Base-by-base conservation (phyloP, 1,140 invertebrate genomes). In the Akabosia matsudoensis region DNA sequence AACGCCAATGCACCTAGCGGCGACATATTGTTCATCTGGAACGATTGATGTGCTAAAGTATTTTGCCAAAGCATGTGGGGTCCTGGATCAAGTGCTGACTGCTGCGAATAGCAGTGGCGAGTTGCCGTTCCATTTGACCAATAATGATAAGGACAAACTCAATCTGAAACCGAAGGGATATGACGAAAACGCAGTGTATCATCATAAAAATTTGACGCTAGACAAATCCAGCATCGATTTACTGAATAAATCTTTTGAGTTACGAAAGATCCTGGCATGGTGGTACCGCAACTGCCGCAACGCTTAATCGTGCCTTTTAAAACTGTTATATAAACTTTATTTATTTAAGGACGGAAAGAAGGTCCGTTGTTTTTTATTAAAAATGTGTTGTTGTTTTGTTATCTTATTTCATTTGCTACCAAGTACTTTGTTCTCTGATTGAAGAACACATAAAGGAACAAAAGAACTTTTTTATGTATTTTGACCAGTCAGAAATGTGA, bases 241-340 rank as follows among this genome's bases (percentile, higher is more conserved):
- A 13, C 30, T 67, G 24, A 30, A 67, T 14, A 67, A 67, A 14
- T 67, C 24, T 2, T 67, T 67, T 67, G 61, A 7, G 2, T 31
- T 67, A 7, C 2, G 61, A 4, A 67, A 67, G 30, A 13, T 67
- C 3, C 4, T 67, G 7, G 61, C 61, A 30, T 67, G 61, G 61
- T 67, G 61, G 61, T 2, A n/a, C n/a, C 3, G 31, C 13, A 67
- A 67, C 28, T 61, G 54, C 54, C 14, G 13, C n/a, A 61, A 61
- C 24, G 24, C 54, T 61, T 61, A 61, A 61, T 61, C 54, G 54
- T 61, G 54, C 54, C 54, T 61, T 61, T n/a, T 61, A 22, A 61
- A 61, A 67, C 3, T 30, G 4, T 67, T 30, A 10, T 30, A n/a
- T n/a, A n/a, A n/a, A n/a, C n/a, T n/a, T n/a, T n/a, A n/a, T n/a